Percentiles rank a stretch among this genome's conserved stretches.
Conservation (phyloP, 53 echinoderm and acorn worm species). For the Luidia sarsii region DNA sequence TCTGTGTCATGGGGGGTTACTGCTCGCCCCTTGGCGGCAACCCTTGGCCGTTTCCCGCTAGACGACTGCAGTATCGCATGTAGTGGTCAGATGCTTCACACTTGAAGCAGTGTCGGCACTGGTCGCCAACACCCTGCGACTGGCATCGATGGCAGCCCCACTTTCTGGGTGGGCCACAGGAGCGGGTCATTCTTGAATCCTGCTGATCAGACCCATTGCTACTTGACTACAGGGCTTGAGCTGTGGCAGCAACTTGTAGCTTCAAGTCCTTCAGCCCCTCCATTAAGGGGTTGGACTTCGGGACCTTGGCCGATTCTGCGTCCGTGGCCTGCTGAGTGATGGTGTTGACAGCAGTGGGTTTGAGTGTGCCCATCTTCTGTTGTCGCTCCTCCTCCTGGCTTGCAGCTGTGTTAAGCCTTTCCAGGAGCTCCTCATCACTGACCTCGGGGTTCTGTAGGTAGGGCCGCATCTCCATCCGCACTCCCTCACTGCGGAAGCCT, state of each 20-base stretch:
- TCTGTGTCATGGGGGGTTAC: too few species aligned
- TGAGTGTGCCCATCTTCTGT: background rate
- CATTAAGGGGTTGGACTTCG: background rate
- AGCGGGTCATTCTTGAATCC: background rate
- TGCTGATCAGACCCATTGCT: background rate
- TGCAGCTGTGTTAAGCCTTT: constrained; percentile 17
- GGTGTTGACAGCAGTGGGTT: background rate
- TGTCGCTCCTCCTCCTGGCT: constrained; percentile 42
- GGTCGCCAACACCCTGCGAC: background rate
- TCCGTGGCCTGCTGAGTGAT: background rate
- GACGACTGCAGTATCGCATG: too few species aligned
- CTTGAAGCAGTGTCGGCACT: constrained; percentile 50
- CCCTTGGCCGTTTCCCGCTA: too few species aligned
- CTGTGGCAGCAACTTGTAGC: background rate
- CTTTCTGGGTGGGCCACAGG: background rate
- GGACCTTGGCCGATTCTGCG: background rate
- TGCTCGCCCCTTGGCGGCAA: background rate
- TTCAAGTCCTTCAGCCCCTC: constrained; percentile 6
- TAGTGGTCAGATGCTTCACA: too few species aligned
- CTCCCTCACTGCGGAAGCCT: constrained; percentile 44
- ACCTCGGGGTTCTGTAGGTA: constrained; percentile 14
- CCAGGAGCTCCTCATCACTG: constrained; percentile 40
- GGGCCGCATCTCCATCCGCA: constrained; percentile 54
- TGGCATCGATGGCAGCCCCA: constrained; percentile 34
- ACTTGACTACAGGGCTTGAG: background rate